These are phyloP conservation scores for Athalia rosae DNA, from an alignment of 2,888 invertebrate genomes.

Conservation along the genomic window DNA sequence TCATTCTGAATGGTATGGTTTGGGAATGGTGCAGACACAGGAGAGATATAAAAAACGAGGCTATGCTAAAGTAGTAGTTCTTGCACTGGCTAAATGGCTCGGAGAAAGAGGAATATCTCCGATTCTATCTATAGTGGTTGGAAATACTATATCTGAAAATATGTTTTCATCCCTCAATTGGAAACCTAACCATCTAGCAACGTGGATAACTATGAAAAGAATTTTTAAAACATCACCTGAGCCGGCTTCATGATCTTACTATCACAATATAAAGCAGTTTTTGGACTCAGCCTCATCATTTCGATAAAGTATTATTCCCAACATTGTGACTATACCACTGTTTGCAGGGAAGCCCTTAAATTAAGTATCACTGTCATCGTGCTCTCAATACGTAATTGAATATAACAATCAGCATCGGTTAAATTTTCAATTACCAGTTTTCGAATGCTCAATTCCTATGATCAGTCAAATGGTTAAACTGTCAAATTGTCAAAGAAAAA, in stretches of 20 bases:
- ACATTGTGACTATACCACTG: no score
- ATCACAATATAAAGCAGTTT: no score
- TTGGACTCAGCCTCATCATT: no score
- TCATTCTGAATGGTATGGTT: slow-evolving; percentile 65
- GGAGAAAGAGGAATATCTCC: slow-evolving; percentile 65
- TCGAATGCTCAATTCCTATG: no score
- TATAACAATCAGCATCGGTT: no score
- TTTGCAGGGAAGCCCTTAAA: no score
- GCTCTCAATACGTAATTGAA: no score
- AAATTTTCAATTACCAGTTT: no score
- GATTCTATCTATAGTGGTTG: slow-evolving; percentile 61
- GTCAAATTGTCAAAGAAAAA: no score
- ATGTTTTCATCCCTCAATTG: slow-evolving; percentile 59
- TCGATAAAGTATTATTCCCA: no score
- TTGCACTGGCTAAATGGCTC: slow-evolving; percentile 65
- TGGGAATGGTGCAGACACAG: slow-evolving; percentile 68
- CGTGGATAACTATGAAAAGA: slow-evolving; percentile 39
- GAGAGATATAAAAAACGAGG: slow-evolving; percentile 67
- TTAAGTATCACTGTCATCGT: no score
- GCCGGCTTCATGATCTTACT: background rate
- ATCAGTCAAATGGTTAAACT: no score
- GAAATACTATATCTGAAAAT: slow-evolving; percentile 65
- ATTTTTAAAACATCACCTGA: background rate
- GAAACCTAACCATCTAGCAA: background rate
- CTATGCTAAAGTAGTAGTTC: slow-evolving; percentile 67